Evolutionary conservation across 2,797 vertebrate species (phyloP).

Genomic region (Pygocentrus nattereri): DNA sequence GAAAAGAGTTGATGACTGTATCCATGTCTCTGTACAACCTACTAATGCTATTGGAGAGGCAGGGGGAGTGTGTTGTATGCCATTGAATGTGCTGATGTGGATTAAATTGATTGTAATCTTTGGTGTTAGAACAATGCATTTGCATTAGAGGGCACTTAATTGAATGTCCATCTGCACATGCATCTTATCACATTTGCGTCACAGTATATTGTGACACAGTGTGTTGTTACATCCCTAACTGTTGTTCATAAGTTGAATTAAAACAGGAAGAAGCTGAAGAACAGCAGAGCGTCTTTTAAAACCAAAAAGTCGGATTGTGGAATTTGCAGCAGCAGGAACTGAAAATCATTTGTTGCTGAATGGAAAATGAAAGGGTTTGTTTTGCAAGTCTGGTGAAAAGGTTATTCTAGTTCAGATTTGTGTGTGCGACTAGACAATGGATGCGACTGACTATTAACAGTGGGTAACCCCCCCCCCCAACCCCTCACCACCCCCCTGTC

Average conservation of each 20-base stretch:
- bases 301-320: not conserved
- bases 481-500: too few relatives aligned
- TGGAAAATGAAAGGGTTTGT: not conserved
- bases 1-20: too few relatives aligned
- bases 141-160: not conserved
- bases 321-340: not conserved
- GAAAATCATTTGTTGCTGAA: not conserved
- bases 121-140: not conserved
- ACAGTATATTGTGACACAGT: not conserved
- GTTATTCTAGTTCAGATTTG: not conserved
- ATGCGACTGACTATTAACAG: not conserved
- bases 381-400: too few relatives aligned
- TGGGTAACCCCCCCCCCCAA: not conserved
- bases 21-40: too few relatives aligned
- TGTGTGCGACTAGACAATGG: not conserved
- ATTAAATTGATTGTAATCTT: not conserved
- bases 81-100: not conserved
- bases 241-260: not conserved
- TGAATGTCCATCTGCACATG: not conserved
- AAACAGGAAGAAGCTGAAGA: not conserved
- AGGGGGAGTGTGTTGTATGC: too few relatives aligned
- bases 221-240: not conserved
- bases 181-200: not conserved
- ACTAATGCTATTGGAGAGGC: too few relatives aligned
- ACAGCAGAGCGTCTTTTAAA: not conserved